A percentile compares a stretch with the other conserved stretches of the same genome.
These are phyloP conservation scores for Rynchops niger DNA, from an alignment of 2,113 vertebrate species.

Conservation along the genomic window DNA sequence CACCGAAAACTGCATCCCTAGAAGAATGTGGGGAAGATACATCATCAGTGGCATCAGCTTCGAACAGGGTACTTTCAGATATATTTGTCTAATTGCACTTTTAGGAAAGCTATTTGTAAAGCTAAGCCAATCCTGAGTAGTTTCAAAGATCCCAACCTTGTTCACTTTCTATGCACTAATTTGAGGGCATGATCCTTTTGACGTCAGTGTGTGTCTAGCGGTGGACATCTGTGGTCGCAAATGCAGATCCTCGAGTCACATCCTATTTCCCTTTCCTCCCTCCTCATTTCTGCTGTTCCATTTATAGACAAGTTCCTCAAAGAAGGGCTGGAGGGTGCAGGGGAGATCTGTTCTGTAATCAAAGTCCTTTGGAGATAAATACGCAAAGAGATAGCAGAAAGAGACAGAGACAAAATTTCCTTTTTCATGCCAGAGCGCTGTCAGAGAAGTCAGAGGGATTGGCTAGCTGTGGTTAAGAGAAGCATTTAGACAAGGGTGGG, in stretches of 20 bases:
- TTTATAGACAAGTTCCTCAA: not conserved
- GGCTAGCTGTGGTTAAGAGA: not conserved
- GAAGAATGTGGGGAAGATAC: not conserved
- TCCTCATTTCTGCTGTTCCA: not conserved
- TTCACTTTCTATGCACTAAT: not conserved
- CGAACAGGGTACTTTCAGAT: not conserved
- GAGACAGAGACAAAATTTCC: not conserved
- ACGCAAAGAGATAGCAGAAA: not conserved
- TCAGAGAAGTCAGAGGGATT: not conserved
- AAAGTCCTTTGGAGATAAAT: not conserved
- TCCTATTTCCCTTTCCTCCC: constrained; percentile 9
- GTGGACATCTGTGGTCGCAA: not conserved
- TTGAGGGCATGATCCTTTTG: not conserved
- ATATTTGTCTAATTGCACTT: not conserved
- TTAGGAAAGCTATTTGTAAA: not conserved
- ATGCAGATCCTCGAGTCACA: not conserved
- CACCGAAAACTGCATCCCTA: not conserved
- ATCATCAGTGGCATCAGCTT: not conserved
- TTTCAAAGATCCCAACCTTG: not conserved
- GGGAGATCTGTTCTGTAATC: not conserved
- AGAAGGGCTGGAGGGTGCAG: not conserved
- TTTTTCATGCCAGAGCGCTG: not conserved
- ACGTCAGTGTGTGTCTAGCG: not conserved
- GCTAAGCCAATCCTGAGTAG: not conserved
- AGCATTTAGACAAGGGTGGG: not conserved